phyloP scores from a whole-genome alignment of 2,888 invertebrate genomes.

The Epirrita christyi region DNA sequence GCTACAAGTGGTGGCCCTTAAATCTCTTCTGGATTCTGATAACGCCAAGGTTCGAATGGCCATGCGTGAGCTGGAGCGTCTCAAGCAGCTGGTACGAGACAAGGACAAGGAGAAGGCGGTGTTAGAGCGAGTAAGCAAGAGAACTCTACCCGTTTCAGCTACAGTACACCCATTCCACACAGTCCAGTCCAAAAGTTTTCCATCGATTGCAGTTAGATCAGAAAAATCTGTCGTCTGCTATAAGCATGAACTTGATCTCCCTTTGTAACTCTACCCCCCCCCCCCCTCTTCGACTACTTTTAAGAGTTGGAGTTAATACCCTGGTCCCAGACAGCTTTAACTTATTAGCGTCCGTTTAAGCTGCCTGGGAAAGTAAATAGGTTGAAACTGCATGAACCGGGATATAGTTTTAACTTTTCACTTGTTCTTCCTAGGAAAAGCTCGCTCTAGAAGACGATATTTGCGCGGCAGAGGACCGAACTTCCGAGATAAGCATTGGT shows the following conservation, averaged over 20 bases:
- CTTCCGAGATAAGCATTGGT: conserved; percentile 75
- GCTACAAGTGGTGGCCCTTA: conserved; percentile 84
- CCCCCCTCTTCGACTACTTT: too few relatives aligned
- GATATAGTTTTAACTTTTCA: too few relatives aligned
- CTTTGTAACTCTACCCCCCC: too few relatives aligned
- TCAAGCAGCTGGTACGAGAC: conserved; percentile 74
- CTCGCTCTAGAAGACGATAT: conserved; percentile 72
- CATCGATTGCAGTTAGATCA: too few relatives aligned
- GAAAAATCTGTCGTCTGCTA: too few relatives aligned
- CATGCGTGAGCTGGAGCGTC: conserved; percentile 75
- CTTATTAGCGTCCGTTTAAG: too few relatives aligned
- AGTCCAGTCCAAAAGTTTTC: too few relatives aligned
- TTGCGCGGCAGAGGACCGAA: conserved; percentile 70
- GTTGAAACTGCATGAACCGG: too few relatives aligned
- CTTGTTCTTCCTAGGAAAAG: conserved; percentile 66
- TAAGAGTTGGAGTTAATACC: too few relatives aligned
- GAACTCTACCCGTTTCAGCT: neutral
- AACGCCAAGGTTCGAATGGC: conserved; percentile 79
- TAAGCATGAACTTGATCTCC: too few relatives aligned
- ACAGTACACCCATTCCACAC: neutral
- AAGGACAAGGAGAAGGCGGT: conserved; percentile 71
- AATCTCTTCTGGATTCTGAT: conserved; percentile 84
- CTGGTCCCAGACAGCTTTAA: too few relatives aligned
- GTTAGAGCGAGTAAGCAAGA: conserved; percentile 60
- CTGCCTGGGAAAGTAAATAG: too few relatives aligned